Conservation (phyloP, 2,888 invertebrate species). For the Crossocerus cetratus region DNA sequence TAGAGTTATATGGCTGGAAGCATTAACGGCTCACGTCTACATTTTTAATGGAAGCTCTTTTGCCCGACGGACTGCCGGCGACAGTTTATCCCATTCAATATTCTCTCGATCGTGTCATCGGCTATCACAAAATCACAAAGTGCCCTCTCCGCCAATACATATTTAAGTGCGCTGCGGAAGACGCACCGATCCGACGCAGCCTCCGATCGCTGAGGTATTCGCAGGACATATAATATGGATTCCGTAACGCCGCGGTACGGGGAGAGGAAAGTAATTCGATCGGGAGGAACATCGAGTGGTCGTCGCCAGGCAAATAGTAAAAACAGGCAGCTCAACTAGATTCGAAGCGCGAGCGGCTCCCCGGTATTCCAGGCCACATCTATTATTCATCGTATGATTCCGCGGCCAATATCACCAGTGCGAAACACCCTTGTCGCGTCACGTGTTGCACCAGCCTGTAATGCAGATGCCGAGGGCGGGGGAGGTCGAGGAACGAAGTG, state of each 20-base stretch:
- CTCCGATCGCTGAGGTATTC: too few relatives aligned
- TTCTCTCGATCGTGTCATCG: not conserved
- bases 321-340: too few relatives aligned
- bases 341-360: too few relatives aligned
- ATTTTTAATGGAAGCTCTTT: slow-evolving; percentile 1
- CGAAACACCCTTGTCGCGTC: not conserved
- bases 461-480: not conserved
- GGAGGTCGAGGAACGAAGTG: not conserved
- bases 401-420: not conserved
- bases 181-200: not conserved
- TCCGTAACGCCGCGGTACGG: too few relatives aligned
- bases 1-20: not conserved
- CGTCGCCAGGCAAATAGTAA: too few relatives aligned
- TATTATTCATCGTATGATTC: not conserved
- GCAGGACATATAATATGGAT: too few relatives aligned
- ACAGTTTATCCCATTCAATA: not conserved
- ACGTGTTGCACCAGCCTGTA: slow-evolving; percentile 4
- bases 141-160: not conserved
- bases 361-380: not conserved
- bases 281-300: too few relatives aligned
- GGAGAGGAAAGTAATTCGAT: too few relatives aligned
- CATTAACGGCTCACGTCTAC: not conserved
- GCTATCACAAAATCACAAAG: not conserved
- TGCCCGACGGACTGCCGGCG: not conserved
- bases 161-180: not conserved